phyloP scores from a whole-genome alignment of 2,888 invertebrate genomes.

The Shargacucullia verbasci region DNA sequence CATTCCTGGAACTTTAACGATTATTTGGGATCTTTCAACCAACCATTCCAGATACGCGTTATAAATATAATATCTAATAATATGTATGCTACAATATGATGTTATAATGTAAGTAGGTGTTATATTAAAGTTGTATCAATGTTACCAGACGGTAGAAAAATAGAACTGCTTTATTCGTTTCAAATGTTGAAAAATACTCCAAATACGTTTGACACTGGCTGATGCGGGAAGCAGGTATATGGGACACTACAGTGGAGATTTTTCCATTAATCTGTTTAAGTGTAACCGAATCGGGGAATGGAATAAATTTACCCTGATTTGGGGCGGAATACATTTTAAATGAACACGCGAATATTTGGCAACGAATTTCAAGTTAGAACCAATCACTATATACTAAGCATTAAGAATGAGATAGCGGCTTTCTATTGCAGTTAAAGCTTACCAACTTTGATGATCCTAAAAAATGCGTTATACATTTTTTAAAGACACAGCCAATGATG shows the following conservation, averaged over 20 bases:
- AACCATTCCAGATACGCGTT: too few relatives aligned
- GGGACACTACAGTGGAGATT: slow-evolving; percentile 51
- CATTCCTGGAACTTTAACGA: slow-evolving; percentile 19
- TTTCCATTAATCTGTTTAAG: slow-evolving; percentile 69
- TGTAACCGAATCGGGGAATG: slow-evolving; percentile 58
- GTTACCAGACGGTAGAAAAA: slow-evolving; percentile 10
- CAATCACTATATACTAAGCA: too few relatives aligned
- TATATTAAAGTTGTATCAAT: slow-evolving; percentile 1
- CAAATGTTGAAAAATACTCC: slow-evolving; percentile 19
- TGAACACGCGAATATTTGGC: slow-evolving; percentile 30
- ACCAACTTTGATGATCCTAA: too few relatives aligned
- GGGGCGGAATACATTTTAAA: slow-evolving; percentile 32
- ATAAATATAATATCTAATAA: too few relatives aligned
- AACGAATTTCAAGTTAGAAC: slow-evolving; percentile 10
- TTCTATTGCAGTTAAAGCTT: too few relatives aligned
- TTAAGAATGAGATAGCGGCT: too few relatives aligned
- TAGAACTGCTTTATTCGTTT: slow-evolving; percentile 8
- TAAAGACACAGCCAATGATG: too few relatives aligned
- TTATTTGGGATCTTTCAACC: slow-evolving; percentile 13
- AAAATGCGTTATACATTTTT: too few relatives aligned
- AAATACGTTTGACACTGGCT: slow-evolving; percentile 12
- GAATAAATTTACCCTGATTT: slow-evolving; percentile 29
- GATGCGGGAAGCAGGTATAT: slow-evolving; percentile 9
- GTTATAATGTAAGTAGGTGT: slow-evolving; percentile 10
- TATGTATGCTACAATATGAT: too few relatives aligned